Percentiles rank a stretch among this genome's conserved stretches.
These are phyloP conservation scores for Amblyjoppa proteus DNA, from an alignment of 2,888 invertebrate species.

Conservation along the genomic window DNA sequence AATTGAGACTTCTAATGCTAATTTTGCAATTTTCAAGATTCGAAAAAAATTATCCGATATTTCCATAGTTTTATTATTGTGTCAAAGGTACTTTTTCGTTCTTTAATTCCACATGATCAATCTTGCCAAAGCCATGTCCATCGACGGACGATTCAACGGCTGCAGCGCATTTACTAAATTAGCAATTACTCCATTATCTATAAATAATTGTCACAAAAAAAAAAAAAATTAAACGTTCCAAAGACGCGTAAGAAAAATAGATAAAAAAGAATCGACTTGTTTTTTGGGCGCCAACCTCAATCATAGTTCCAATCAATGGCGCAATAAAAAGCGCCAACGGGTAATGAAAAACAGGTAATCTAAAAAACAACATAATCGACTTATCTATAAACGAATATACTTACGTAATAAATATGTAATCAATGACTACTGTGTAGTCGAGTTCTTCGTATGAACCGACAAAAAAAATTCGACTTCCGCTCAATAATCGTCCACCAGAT, in stretches of 20 bases:
- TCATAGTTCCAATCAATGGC: neutral
- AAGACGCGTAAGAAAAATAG: no score
- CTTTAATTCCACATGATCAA: neutral
- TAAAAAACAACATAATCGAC: neutral
- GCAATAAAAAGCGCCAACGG: neutral
- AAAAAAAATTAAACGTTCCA: neutral
- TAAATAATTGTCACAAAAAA: neutral
- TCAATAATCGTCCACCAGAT: conserved; percentile 55
- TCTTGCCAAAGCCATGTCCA: neutral
- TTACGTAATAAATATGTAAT: conserved; percentile 33
- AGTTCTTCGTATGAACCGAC: neutral
- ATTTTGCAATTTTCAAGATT: no score
- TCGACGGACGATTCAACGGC: neutral
- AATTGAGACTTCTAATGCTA: neutral
- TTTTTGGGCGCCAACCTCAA: neutral
- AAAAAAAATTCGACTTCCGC: neutral
- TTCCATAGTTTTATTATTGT: no score
- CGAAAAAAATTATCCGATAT: no score
- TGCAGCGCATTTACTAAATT: neutral
- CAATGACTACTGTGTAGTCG: neutral
- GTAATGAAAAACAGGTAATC: neutral
- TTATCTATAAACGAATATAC: conserved; percentile 17
- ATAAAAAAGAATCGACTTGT: neutral
- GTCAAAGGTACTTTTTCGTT: neutral
- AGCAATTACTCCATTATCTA: neutral